Conservation (phyloP, 2,113 vertebrate species). For the Plotosus lineatus region DNA sequence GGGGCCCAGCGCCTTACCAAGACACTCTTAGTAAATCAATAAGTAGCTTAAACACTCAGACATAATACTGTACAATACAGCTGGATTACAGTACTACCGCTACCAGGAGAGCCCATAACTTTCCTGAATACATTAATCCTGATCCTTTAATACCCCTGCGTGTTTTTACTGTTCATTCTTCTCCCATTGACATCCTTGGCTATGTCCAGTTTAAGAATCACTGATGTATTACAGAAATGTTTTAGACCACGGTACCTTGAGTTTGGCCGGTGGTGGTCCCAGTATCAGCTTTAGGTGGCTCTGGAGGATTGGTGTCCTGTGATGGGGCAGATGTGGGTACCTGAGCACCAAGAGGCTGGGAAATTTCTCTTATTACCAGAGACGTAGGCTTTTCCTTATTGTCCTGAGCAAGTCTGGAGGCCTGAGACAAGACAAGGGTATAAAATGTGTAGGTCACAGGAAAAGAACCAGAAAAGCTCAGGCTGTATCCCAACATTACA, state of each 20-base stretch:
- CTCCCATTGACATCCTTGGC: background rate
- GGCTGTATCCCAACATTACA: background rate
- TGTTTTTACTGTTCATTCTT: background rate
- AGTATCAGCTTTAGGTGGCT: conserved; percentile 69
- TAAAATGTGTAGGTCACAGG: background rate
- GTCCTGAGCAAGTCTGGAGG: conserved; percentile 70
- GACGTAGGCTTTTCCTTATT: conserved; percentile 76
- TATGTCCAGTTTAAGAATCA: background rate
- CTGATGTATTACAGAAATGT: background rate
- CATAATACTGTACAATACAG: no score
- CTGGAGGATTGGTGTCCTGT: conserved; percentile 66
- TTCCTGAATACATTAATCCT: background rate
- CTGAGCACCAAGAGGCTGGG: conserved; percentile 56
- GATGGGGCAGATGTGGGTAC: conserved; percentile 62
- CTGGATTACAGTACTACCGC: background rate
- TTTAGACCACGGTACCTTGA: conserved; percentile 62
- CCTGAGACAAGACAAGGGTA: conserved; percentile 52
- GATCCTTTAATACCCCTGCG: background rate
- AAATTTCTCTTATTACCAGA: conserved; percentile 73
- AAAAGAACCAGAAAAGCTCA: background rate
- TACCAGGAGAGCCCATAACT: no score
- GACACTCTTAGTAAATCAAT: background rate
- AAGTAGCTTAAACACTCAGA: background rate
- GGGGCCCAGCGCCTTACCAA: background rate
- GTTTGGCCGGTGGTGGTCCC: conserved; percentile 62